Conservation (phyloP, 1,140 invertebrate species). For the Lerema accius region DNA sequence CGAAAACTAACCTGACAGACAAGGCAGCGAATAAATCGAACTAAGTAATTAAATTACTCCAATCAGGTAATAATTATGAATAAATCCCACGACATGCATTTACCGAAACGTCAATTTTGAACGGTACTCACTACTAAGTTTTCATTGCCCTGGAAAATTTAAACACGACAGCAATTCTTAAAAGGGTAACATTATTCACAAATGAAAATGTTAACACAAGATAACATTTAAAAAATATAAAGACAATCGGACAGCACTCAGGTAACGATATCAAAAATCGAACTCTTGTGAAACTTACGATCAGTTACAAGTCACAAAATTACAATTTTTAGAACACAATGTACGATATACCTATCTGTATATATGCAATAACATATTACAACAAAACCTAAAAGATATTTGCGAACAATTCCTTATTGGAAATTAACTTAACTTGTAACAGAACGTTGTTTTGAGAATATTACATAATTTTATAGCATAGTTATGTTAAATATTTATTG, state of each 20-base stretch:
- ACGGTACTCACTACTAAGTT: slow-evolving; percentile 88
- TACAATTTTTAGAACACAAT: too few species aligned
- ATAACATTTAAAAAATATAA: slow-evolving; percentile 24
- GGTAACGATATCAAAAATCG: slow-evolving; percentile 9
- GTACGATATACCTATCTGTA: not conserved
- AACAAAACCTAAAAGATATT: too few species aligned
- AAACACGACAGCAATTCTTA: slow-evolving; percentile 67
- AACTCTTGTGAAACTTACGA: not conserved
- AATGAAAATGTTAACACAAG: slow-evolving; percentile 49
- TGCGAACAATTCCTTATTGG: too few species aligned
- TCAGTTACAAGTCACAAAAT: slow-evolving; percentile 20
- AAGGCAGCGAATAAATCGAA: slow-evolving; percentile 9
- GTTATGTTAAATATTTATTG: slow-evolving; percentile 47
- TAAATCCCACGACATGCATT: slow-evolving; percentile 44
- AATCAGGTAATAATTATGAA: slow-evolving; percentile 13
- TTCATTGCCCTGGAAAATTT: slow-evolving; percentile 88
- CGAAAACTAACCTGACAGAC: slow-evolving; percentile 6
- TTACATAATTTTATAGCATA: slow-evolving; percentile 44
- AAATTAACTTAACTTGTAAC: slow-evolving; percentile 23
- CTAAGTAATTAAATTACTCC: slow-evolving; percentile 19
- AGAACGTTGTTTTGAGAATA: slow-evolving; percentile 23
- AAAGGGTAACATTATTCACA: slow-evolving; percentile 68
- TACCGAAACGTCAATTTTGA: slow-evolving; percentile 49
- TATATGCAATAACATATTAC: too few species aligned
- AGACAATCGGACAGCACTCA: slow-evolving; percentile 16